Conservation (phyloP, 2,113 vertebrate species). For the Rana temporaria region DNA sequence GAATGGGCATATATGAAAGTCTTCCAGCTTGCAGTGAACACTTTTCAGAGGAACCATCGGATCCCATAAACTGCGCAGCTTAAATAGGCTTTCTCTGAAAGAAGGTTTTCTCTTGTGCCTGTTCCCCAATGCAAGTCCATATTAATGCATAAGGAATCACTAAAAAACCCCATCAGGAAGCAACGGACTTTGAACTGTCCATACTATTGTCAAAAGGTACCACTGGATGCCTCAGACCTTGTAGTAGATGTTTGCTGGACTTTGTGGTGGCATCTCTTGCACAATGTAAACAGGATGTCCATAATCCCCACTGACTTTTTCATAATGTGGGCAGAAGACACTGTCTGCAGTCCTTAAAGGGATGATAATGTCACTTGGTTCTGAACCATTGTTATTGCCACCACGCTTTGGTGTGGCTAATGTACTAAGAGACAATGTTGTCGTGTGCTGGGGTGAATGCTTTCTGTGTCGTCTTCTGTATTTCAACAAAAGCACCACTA, state of each 20-base stretch:
- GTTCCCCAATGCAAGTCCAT: slow-evolving; percentile 70
- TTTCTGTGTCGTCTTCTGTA: slow-evolving; percentile 95
- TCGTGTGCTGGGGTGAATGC: slow-evolving; percentile 93
- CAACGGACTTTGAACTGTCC: slow-evolving; percentile 73
- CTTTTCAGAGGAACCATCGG: slow-evolving; percentile 72
- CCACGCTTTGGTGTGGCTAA: slow-evolving; percentile 95
- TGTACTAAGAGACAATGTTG: slow-evolving; percentile 94
- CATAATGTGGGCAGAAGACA: slow-evolving; percentile 98
- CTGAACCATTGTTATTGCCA: slow-evolving; percentile 94
- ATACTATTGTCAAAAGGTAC: slow-evolving; percentile 70
- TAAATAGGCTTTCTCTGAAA: slow-evolving; percentile 65
- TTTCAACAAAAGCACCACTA: slow-evolving; percentile 95
- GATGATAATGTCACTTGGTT: slow-evolving; percentile 99
- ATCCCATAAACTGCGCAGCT: slow-evolving; percentile 76
- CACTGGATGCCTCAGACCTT: slow-evolving; percentile 87
- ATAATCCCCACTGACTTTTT: slow-evolving; percentile 98
- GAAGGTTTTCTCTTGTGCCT: slow-evolving; percentile 64
- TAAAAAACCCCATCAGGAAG: slow-evolving; percentile 72
- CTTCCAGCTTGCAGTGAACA: slow-evolving; percentile 73
- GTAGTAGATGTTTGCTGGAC: slow-evolving; percentile 99
- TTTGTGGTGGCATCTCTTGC: slow-evolving; percentile 99
- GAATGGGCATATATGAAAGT: slow-evolving; percentile 71
- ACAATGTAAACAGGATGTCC: slow-evolving; percentile 99
- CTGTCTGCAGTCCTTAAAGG: slow-evolving; percentile 98
- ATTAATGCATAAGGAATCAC: slow-evolving; percentile 71